Evolutionary conservation across 2,888 invertebrate genomes (phyloP).

Genomic region (Isotomurus palustris): DNA sequence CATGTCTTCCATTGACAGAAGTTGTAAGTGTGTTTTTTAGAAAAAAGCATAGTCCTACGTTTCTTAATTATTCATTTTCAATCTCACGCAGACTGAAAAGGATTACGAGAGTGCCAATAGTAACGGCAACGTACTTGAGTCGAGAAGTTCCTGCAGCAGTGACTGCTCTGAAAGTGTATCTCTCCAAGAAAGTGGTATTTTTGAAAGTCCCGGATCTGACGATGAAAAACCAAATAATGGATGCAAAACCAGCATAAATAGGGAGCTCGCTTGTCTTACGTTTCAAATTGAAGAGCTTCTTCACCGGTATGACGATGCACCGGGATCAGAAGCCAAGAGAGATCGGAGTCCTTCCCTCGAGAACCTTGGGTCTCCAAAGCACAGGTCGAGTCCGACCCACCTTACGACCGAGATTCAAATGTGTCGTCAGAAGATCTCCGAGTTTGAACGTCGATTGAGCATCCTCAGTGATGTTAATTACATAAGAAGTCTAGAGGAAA

Average conservation of each 20-base stretch:
- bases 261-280: constrained; percentile 39
- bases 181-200: constrained; percentile 46
- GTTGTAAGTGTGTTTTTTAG: background rate
- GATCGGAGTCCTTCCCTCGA: constrained; percentile 17
- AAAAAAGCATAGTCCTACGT: background rate
- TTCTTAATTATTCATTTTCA: background rate
- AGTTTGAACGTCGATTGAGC: constrained; percentile 41
- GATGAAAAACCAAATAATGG: constrained; percentile 26
- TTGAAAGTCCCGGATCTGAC: constrained; percentile 44
- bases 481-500: constrained; percentile 52
- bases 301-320: constrained; percentile 35
- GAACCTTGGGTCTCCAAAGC: constrained; percentile 14
- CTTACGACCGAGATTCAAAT: constrained; percentile 37
- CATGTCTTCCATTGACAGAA: background rate
- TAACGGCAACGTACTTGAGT: constrained; percentile 42
- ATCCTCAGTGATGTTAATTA: constrained; percentile 46
- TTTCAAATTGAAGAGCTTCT: constrained; percentile 44
- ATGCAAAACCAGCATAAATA: constrained; percentile 33
- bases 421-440: constrained; percentile 42
- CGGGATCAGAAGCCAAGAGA: constrained; percentile 16
- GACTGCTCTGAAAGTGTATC: constrained; percentile 45
- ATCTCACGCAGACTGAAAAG: constrained; percentile 22
- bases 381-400: constrained; percentile 29
- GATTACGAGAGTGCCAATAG: constrained; percentile 39
- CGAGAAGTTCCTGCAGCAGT: constrained; percentile 45